Base-by-base conservation (phyloP, 2,888 invertebrate species). In the Melinopterus prodromus region DNA sequence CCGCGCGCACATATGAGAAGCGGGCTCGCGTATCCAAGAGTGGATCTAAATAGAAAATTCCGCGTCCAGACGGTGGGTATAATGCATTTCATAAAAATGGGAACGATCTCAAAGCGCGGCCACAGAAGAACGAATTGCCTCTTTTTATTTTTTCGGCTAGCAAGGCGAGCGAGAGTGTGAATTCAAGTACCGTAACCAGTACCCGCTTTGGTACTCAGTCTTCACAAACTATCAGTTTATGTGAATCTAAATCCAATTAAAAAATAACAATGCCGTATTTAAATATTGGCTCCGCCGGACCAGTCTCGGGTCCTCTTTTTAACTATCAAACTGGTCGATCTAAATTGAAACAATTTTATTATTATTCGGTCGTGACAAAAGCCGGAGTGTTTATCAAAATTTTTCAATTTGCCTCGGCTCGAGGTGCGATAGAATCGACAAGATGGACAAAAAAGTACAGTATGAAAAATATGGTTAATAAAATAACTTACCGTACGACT, bases 181-280 rank as follows among this genome's bases (percentile, higher is more conserved):
- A 53, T 53, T 6, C 9, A 9, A 53, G 12, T 7, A 53, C 53
- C 53, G 53, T 53, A 53, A 53, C 26, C 53, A 53, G 53, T 53
- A 53, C 53, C 7, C 7, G 12, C 53, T 9, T 26, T 26, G 80
- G 74, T 36, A 36, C 74, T 36, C n/a, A n/a, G n/a, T n/a, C 74
- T 26, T 26, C 26, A 74, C 74, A 74, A 74, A 74, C 74, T 74
- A 74, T 74, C 74, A 74, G 74, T 74, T 37, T 74, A 74, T 36
- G 74, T 74, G 37, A 26, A 74, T 74, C 74, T 74, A 74, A 74
- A 74, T 74, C 74, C 74, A 74, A 74, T 74, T 74, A 74, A 74
- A 74, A 37, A 36, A 74, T 37, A 74, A 74, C 74, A 74, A 74
- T 36, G 74, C 35, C 15, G 37, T 36, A 74, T 74, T 74, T 37